phyloP scores from a whole-genome alignment of 2,888 invertebrate genomes.

The Zootermopsis nevadensis region DNA sequence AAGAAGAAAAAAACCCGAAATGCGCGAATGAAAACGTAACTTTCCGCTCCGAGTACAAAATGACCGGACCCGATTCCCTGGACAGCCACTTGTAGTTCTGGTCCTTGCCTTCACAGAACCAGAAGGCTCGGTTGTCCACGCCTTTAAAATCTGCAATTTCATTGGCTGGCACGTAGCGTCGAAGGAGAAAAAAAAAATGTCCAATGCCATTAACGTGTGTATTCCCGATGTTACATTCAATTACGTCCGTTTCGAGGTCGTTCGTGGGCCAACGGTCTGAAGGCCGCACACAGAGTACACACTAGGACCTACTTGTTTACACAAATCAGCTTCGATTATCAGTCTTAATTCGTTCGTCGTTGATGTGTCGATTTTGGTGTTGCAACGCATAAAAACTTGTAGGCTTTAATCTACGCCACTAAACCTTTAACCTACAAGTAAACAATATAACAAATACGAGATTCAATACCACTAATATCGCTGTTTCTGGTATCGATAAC shows the following conservation, averaged over 20 bases:
- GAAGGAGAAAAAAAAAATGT: background rate
- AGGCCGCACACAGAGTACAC: background rate
- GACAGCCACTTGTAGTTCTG: too few species aligned
- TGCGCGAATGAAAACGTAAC: background rate
- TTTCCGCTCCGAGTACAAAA: background rate
- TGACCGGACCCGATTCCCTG: background rate
- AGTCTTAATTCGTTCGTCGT: too few species aligned
- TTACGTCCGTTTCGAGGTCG: background rate
- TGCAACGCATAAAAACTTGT: too few species aligned
- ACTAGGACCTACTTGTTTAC: background rate
- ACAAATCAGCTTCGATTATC: too few species aligned
- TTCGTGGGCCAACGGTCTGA: background rate
- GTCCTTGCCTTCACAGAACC: background rate
- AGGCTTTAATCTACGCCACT: too few species aligned
- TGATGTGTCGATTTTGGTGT: too few species aligned
- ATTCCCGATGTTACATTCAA: background rate
- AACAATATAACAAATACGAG: too few species aligned
- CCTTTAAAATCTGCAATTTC: background rate
- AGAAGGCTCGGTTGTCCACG: conserved; percentile 8
- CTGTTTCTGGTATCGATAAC: too few species aligned
- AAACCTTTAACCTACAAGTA: too few species aligned
- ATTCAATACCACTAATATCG: too few species aligned
- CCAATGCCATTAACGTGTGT: background rate
- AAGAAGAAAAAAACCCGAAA: too few species aligned
- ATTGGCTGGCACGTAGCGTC: background rate